A percentile compares a stretch with the other conserved stretches of the same genome.
Conservation (phyloP, 1,140 invertebrate species). For the Ostrea denselamellosa region DNA sequence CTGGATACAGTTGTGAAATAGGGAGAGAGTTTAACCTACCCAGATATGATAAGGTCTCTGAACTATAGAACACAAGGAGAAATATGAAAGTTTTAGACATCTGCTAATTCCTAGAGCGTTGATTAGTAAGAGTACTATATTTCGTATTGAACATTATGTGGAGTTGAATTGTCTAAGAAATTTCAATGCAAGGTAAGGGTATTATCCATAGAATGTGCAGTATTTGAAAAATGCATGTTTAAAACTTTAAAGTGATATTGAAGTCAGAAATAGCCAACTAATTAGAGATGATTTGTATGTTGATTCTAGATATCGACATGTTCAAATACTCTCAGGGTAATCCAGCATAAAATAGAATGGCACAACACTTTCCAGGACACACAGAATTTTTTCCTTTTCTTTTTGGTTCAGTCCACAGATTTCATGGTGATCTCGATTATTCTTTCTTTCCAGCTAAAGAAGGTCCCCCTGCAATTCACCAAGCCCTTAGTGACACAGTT, state of each 20-base stretch:
- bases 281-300: neutral
- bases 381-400: neutral
- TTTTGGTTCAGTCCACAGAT: too few relatives aligned
- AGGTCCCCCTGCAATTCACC: conserved; percentile 57
- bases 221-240: neutral
- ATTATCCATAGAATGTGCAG: neutral
- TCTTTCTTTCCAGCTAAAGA: conserved; percentile 63
- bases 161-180: neutral
- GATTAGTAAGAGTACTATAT: neutral
- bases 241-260: neutral
- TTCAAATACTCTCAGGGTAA: neutral
- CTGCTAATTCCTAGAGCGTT: neutral
- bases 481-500: conserved; percentile 59
- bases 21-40: neutral
- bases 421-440: neutral
- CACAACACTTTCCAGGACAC: neutral
- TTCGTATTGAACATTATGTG: neutral
- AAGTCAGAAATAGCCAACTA: neutral
- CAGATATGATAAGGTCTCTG: conserved; percentile 14
- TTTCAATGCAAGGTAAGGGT: neutral
- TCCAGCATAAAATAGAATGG: neutral
- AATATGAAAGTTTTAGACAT: neutral
- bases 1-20: neutral
- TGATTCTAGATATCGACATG: conserved; percentile 16
- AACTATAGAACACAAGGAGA: neutral